phyloP scores from a whole-genome alignment of 2,888 invertebrate species.

The Pterostichus madidus region DNA sequence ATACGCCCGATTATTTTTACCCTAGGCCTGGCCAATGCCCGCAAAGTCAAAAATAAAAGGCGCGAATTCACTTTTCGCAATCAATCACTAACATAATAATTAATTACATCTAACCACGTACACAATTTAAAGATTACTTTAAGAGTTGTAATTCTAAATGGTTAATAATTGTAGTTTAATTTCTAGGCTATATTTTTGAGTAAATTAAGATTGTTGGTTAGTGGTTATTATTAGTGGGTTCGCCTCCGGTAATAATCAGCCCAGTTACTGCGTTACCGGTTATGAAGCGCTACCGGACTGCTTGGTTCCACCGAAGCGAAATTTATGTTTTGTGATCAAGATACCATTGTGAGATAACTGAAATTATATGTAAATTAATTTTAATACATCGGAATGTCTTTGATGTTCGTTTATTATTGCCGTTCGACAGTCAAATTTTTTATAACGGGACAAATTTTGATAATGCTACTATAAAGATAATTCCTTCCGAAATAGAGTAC shows the following conservation, averaged over 20 bases:
- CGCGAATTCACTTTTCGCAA: background rate
- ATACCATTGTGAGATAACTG: conserved; percentile 51
- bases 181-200: background rate
- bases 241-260: conserved; percentile 31
- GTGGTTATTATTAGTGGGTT: conserved; percentile 17
- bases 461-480: conserved; percentile 24
- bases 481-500: background rate
- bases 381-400: conserved; percentile 48
- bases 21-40: background rate
- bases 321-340: conserved; percentile 58
- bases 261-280: conserved; percentile 46
- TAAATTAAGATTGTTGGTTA: conserved; percentile 14
- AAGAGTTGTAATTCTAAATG: background rate
- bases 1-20: background rate
- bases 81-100: conserved; percentile 8
- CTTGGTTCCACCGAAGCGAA: conserved; percentile 20
- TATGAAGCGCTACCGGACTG: conserved; percentile 37
- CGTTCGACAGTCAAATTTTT: background rate
- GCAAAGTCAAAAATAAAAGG: background rate
- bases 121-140: conserved; percentile 20
- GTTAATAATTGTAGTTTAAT: conserved; percentile 1
- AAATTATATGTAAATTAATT: conserved; percentile 61
- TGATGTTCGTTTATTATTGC: conserved; percentile 26
- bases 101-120: background rate
- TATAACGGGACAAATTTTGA: conserved; percentile 27